Percentiles rank a stretch among this genome's conserved stretches.
phyloP scores from a whole-genome alignment of 1,140 invertebrate genomes.

The Mercenaria mercenaria region DNA sequence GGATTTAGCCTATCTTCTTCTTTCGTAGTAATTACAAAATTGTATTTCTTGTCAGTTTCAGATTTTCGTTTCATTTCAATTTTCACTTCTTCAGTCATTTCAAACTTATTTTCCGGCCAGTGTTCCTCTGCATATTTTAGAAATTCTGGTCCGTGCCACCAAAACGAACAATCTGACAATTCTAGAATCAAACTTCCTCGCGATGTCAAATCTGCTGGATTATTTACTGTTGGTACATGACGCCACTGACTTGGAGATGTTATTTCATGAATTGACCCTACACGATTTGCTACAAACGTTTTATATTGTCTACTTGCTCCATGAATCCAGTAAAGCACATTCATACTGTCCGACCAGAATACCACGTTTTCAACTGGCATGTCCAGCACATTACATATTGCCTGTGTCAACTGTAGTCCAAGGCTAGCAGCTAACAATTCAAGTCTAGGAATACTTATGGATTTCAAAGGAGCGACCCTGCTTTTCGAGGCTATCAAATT shows the following conservation, averaged over 20 bases:
- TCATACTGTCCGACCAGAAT: constrained; percentile 36
- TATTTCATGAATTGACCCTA: constrained; percentile 19
- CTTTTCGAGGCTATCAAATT: too few relatives aligned
- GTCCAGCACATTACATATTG: too few relatives aligned
- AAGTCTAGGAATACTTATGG: background rate
- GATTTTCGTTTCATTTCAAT: too few relatives aligned
- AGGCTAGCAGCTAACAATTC: background rate
- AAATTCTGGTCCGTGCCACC: background rate
- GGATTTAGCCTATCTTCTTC: too few relatives aligned
- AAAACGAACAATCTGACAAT: background rate
- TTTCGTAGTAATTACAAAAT: too few relatives aligned
- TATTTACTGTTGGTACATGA: background rate
- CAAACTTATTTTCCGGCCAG: background rate
- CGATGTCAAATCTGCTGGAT: background rate
- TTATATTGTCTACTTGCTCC: constrained; percentile 1
- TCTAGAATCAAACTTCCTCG: background rate
- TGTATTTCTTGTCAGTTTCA: too few relatives aligned
- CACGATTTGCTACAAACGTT: constrained; percentile 43
- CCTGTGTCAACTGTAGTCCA: background rate
- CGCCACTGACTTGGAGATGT: background rate
- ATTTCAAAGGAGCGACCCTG: too few relatives aligned
- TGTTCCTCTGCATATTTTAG: background rate
- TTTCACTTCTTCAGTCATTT: background rate
- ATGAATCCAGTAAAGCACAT: constrained; percentile 20
- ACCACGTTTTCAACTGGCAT: background rate